phyloP scores from a whole-genome alignment of 2,797 vertebrate genomes.

The Onychomys torridus region DNA sequence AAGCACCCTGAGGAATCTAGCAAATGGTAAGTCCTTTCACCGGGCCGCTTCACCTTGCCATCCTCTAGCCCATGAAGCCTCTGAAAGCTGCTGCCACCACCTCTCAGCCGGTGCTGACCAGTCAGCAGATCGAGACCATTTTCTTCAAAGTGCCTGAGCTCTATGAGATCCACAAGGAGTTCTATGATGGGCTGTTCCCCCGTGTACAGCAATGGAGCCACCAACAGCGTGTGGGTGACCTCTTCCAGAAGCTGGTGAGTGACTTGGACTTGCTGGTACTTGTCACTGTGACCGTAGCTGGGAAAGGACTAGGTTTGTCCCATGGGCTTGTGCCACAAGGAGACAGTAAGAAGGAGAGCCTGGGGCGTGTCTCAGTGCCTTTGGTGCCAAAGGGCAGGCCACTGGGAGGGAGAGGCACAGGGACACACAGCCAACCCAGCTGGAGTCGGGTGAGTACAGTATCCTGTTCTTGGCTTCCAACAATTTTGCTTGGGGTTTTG shows the following conservation, averaged over 20 bases:
- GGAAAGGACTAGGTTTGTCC: background rate
- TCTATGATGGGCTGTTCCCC: constrained; percentile 96
- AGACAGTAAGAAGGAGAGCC: background rate
- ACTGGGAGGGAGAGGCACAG: background rate
- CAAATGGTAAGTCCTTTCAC: fast-evolving
- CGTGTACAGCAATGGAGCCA: constrained; percentile 98
- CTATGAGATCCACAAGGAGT: constrained; percentile 98
- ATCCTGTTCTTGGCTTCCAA: background rate
- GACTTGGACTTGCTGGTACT: fast-evolving
- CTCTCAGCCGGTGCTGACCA: constrained; percentile 96
- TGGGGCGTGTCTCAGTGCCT: background rate
- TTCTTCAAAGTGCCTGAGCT: constrained; percentile 99
- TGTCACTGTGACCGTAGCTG: fast-evolving
- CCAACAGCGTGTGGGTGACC: constrained; percentile 97
- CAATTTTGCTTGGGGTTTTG: background rate
- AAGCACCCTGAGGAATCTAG: background rate
- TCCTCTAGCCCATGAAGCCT: constrained; percentile 96
- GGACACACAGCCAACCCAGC: background rate
- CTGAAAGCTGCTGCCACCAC: constrained; percentile 98
- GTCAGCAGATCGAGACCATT: constrained; percentile 98
- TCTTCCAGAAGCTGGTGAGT: constrained; percentile 98
- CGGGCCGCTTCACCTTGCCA: background rate
- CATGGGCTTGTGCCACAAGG: fast-evolving
- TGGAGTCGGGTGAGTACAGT: background rate
- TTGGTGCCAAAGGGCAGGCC: background rate